Evolutionary conservation across 2,113 vertebrate genomes (phyloP), one percentile per base, ranked within the genome.

Genomic region (Falcunculus frontatus): DNA sequence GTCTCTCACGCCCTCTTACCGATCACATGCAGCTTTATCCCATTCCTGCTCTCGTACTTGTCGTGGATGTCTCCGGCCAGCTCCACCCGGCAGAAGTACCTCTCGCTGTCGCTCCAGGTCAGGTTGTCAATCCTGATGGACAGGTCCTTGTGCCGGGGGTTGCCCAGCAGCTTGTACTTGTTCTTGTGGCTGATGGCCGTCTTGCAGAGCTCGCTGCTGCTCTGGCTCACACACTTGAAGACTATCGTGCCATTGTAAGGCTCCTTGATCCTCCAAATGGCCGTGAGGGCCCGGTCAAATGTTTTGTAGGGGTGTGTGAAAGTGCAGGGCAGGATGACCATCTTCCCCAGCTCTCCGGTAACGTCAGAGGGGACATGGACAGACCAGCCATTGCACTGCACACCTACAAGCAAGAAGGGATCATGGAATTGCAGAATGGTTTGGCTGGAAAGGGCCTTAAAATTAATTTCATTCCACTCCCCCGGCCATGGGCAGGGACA

Each of bases 31-130:
- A 99, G 98, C 44, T 97, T 97, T 47, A 99, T 98, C 6, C 99
- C 99, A 46, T 98, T 98, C 96, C 98, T 98, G 96, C 99, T 99
- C 96, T 99, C 99, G 1, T 98, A 99, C 97, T 98, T 98, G 95
- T 98, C 88, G 1, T 98, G 98, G 21, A 97, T 50, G 10, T 98
- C 98, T 7, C 98, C 98, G 0, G 98, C 97, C 35, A 99, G 82
- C 98, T 99, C 99, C 20, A 99, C 98, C 0, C 98, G 78, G 95
- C 99, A 99, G 98, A 98, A 99, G 88, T 99, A 99, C 82, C 98
- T 98, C 21, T 98, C 98, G 0, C 79, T 97, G 97, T 99, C 99
- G 5, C 97, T 98, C 98, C 99, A 98, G 84, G 97, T 94, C 80
- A 98, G 97, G 60, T 98, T 98, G 96, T 98, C 99, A 29, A 99